Evolutionary conservation across 53 echinoderm and acorn worm genomes (phyloP).

Genomic region (Holothuria leucospilota): DNA sequence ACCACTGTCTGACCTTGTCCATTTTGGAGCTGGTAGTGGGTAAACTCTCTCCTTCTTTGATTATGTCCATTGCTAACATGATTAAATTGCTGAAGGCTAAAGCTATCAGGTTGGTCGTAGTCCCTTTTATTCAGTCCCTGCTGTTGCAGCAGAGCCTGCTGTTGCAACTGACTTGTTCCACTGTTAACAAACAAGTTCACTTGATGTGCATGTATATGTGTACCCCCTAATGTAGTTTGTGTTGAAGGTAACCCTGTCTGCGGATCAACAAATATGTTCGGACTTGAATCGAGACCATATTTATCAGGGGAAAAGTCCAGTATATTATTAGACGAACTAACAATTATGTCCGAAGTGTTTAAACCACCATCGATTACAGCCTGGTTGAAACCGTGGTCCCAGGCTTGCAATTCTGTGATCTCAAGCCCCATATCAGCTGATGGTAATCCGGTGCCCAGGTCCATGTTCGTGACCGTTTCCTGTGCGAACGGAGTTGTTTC

Average conservation of each 20-base stretch:
- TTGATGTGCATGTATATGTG: conserved; percentile 58
- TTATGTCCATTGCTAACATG: conserved; percentile 25
- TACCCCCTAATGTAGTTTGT: conserved; percentile 24
- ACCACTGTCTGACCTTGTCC: conserved; percentile 34
- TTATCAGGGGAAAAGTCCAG: conserved; percentile 80
- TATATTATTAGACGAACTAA: conserved; percentile 57
- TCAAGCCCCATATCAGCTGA: conserved; percentile 45
- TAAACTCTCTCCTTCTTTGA: conserved; percentile 19
- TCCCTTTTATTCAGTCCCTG: conserved; percentile 30
- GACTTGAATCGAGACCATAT: conserved; percentile 60
- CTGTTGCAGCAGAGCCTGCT: conserved; percentile 34
- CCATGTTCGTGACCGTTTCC: conserved; percentile 46
- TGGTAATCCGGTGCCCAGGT: conserved; percentile 16
- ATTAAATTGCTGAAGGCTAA: conserved; percentile 27
- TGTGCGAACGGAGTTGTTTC: conserved; percentile 78
- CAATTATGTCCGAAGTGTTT: neutral
- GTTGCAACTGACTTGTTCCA: conserved; percentile 44
- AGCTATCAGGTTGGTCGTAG: conserved; percentile 4
- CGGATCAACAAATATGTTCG: conserved; percentile 84
- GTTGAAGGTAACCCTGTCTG: conserved; percentile 92
- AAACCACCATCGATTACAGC: neutral
- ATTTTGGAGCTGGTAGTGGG: conserved; percentile 29
- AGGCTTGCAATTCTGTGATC: conserved; percentile 21
- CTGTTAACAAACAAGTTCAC: conserved; percentile 77
- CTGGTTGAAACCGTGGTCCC: conserved; percentile 17